phyloP scores from a whole-genome alignment of 2,113 vertebrate genomes.

The Tragelaphus strepsiceros region DNA sequence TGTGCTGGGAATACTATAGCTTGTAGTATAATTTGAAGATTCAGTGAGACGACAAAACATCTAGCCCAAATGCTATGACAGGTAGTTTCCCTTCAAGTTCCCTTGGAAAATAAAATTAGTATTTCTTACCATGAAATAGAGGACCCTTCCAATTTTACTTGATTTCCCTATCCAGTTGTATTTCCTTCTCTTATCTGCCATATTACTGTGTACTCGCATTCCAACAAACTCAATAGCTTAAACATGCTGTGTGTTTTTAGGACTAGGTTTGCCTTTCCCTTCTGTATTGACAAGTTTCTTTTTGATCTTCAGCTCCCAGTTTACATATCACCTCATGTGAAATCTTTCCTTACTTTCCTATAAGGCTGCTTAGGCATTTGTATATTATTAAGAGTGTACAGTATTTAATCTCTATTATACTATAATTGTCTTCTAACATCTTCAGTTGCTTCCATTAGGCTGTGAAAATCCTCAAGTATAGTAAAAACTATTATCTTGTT shows the following conservation, averaged over 20 bases:
- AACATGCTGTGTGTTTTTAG: slow-evolving; percentile 24
- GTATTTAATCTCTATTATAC: slow-evolving; percentile 8
- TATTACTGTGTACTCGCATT: background rate
- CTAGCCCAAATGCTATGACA: background rate
- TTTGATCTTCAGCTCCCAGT: slow-evolving; percentile 20
- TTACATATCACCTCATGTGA: background rate
- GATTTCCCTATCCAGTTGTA: background rate
- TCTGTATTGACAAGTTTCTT: slow-evolving; percentile 21
- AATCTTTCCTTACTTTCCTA: slow-evolving; percentile 2
- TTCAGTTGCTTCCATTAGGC: slow-evolving; percentile 4
- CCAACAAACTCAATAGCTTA: background rate
- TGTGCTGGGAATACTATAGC: slow-evolving; percentile 8
- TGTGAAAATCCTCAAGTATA: background rate
- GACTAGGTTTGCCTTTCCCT: slow-evolving; percentile 19
- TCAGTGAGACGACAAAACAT: background rate
- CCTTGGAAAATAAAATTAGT: background rate
- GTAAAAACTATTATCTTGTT: background rate
- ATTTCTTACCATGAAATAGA: background rate
- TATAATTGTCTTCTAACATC: background rate
- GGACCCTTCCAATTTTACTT: background rate
- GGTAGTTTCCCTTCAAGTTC: background rate
- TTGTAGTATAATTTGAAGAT: slow-evolving; percentile 23
- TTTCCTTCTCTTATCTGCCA: background rate
- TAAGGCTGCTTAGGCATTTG: background rate
- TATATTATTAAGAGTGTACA: background rate